Conservation (phyloP, 2,888 invertebrate species). For the Cyaniris semiargus region DNA sequence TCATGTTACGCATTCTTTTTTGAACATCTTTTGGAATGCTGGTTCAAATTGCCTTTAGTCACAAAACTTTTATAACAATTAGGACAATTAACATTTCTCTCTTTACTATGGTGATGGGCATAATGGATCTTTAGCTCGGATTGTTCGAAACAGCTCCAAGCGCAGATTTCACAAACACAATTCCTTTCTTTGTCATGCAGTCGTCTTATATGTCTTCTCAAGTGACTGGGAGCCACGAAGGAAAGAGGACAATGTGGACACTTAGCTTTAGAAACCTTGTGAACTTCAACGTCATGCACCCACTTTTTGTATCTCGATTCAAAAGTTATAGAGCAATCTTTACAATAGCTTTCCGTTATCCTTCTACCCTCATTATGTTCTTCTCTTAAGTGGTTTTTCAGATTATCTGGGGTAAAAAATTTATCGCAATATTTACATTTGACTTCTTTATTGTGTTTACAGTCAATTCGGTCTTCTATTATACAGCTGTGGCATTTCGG, state of each 20-base stretch:
- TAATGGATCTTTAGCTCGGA: conserved; percentile 46
- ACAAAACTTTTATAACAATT: conserved; percentile 51
- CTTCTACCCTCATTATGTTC: conserved; percentile 36
- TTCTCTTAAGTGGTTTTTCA: conserved; percentile 42
- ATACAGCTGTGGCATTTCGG: conserved; percentile 61
- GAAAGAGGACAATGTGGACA: conserved; percentile 43
- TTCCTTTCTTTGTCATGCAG: conserved; percentile 53
- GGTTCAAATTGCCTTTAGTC: conserved; percentile 49
- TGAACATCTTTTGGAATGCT: conserved; percentile 42
- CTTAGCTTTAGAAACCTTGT: conserved; percentile 40
- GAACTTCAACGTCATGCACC: conserved; percentile 42
- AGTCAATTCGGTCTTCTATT: conserved; percentile 52
- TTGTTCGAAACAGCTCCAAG: conserved; percentile 47
- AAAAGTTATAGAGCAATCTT: conserved; percentile 42
- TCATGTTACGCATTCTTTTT: conserved; percentile 46
- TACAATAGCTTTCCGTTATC: conserved; percentile 42
- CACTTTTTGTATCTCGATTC: conserved; percentile 42
- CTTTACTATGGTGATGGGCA: conserved; percentile 49
- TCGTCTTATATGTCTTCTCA: conserved; percentile 48
- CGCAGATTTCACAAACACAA: conserved; percentile 50
- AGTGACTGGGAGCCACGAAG: conserved; percentile 42
- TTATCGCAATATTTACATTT: conserved; percentile 42
- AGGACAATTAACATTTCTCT: conserved; percentile 48
- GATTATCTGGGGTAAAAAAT: conserved; percentile 36
- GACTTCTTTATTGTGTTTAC: conserved; percentile 53